These are phyloP conservation scores for Saturnia japonica DNA, from an alignment of 2,888 invertebrate genomes.

Conservation along the genomic window DNA sequence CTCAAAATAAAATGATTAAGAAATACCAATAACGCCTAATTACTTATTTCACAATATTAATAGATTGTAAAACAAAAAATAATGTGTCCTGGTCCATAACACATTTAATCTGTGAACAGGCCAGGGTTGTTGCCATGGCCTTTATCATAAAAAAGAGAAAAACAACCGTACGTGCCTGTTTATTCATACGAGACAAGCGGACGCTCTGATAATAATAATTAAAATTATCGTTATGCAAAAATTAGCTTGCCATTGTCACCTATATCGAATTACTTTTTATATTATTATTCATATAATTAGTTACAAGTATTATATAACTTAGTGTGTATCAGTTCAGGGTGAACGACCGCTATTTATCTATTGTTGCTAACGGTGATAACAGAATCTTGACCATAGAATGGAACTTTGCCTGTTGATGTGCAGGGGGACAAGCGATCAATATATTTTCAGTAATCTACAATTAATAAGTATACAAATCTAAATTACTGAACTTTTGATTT, in stretches of 20 bases:
- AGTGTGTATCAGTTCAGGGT: constrained; percentile 37
- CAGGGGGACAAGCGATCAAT: neutral
- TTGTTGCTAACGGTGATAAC: constrained; percentile 44
- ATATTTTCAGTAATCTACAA: too few relatives aligned
- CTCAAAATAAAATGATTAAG: neutral
- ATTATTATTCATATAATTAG: constrained; percentile 32
- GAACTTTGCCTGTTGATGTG: constrained; percentile 7
- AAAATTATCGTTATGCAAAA: constrained; percentile 39
- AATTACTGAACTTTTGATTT: too few relatives aligned
- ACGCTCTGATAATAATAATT: constrained; percentile 30
- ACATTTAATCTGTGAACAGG: constrained; percentile 35
- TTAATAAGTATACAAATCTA: too few relatives aligned
- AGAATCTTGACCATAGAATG: constrained; percentile 35
- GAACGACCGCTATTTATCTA: constrained; percentile 44
- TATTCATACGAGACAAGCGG: constrained; percentile 36
- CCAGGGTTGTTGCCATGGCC: constrained; percentile 33
- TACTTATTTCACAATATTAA: neutral
- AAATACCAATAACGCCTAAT: neutral
- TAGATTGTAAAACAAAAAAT: neutral
- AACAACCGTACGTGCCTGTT: constrained; percentile 22
- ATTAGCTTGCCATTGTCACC: constrained; percentile 34
- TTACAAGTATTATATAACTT: constrained; percentile 12
- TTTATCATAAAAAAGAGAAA: constrained; percentile 34
- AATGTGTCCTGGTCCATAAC: constrained; percentile 1
- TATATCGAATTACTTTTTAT: constrained; percentile 45